A percentile compares a stretch with the other conserved stretches of the same genome.
These are phyloP conservation scores for Julus scanicus DNA, from an alignment of 2,888 invertebrate genomes.

Conservation along the genomic window DNA sequence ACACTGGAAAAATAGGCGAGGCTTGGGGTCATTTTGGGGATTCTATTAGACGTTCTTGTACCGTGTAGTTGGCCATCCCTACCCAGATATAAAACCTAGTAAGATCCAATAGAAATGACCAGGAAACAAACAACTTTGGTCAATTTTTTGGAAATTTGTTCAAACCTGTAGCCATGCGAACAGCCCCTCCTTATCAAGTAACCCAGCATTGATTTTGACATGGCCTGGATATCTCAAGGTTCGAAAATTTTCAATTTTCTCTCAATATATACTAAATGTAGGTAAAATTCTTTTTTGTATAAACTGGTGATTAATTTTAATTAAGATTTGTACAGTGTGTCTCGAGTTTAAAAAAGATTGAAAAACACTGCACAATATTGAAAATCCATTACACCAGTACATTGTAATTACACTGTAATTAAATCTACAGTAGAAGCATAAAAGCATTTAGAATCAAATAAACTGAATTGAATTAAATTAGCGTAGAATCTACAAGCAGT, in stretches of 20 bases:
- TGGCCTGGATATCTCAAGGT: not conserved
- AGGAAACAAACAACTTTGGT: not conserved
- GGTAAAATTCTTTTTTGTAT: not conserved
- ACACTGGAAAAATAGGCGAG: constrained; percentile 14
- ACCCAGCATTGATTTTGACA: not conserved
- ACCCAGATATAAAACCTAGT: not conserved
- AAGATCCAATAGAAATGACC: not conserved
- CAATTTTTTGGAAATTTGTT: not conserved
- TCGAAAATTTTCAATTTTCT: no score
- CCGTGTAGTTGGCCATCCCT: not conserved
- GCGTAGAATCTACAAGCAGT: no score
- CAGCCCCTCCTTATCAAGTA: not conserved
- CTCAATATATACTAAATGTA: no score
- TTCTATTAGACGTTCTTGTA: not conserved
- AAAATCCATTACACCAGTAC: no score
- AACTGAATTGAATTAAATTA: no score
- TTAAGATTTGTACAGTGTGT: no score
- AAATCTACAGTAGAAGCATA: no score
- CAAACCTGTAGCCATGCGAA: not conserved
- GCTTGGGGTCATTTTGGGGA: constrained; percentile 42
- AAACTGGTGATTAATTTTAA: no score
- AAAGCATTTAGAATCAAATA: no score
- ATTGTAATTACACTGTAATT: no score
- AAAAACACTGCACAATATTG: no score
- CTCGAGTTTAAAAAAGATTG: no score